These are phyloP conservation scores for Melipona beecheii DNA, from an alignment of 2,888 invertebrate genomes.

Conservation along the genomic window DNA sequence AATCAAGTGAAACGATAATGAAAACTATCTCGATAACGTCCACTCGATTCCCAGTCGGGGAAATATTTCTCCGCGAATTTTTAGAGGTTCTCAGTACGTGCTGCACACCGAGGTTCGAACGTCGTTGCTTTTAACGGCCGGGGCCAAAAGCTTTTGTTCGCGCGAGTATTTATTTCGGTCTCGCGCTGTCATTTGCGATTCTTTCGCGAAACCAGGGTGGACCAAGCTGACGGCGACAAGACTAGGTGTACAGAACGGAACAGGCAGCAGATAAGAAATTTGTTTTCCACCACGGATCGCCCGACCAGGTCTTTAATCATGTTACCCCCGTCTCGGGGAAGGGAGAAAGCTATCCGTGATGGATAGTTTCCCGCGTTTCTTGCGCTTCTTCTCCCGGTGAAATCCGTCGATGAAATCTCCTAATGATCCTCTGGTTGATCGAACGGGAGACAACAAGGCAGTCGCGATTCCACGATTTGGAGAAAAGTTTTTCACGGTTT, in stretches of 20 bases:
- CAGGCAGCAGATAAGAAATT: slow-evolving; percentile 27
- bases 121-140: too few species aligned
- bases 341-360: slow-evolving; percentile 27
- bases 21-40: slow-evolving; percentile 42
- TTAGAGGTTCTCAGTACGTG: too few species aligned
- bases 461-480: neutral
- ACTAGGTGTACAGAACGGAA: neutral
- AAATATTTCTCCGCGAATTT: slow-evolving; percentile 1
- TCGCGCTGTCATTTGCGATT: neutral
- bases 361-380: slow-evolving; percentile 32
- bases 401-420: slow-evolving; percentile 15
- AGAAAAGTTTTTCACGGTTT: too few species aligned
- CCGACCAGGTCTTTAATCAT: slow-evolving; percentile 44
- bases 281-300: slow-evolving; percentile 38
- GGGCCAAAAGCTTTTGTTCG: too few species aligned
- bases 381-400: neutral
- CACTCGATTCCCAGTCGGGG: slow-evolving; percentile 4
- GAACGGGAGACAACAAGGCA: neutral
- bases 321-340: slow-evolving; percentile 19
- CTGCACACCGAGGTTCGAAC: too few species aligned
- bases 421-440: slow-evolving; percentile 8
- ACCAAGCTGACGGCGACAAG: slow-evolving; percentile 22
- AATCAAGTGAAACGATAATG: slow-evolving; percentile 49
- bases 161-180: too few species aligned
- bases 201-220: slow-evolving; percentile 1